Percentiles rank a stretch among this genome's conserved stretches.
These are phyloP conservation scores for Drosophila kurseongensis DNA, from an alignment of 1,140 invertebrate species.

Conservation along the genomic window DNA sequence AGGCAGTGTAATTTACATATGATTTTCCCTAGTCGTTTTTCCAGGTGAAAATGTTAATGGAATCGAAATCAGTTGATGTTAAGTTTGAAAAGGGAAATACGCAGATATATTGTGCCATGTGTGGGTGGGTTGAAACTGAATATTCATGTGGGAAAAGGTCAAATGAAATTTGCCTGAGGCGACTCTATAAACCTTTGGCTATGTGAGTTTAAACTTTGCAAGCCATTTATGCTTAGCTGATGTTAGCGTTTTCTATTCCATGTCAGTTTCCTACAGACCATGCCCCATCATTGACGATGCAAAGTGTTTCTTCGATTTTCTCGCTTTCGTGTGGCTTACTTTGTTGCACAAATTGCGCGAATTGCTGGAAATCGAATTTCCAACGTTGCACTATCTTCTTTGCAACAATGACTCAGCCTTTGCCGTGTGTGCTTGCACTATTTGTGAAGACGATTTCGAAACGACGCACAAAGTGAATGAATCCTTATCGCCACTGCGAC, in stretches of 20 bases:
- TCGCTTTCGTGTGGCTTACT: slow-evolving; percentile 34
- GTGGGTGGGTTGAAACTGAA: slow-evolving; percentile 1
- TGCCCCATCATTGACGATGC: neutral
- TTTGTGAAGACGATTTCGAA: slow-evolving; percentile 14
- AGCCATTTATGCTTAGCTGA: neutral
- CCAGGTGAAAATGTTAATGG: slow-evolving; percentile 41
- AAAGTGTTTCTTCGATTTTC: slow-evolving; percentile 22
- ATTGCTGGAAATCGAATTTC: slow-evolving; percentile 48
- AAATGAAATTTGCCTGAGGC: neutral
- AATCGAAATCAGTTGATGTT: slow-evolving; percentile 25
- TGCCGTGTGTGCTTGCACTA: slow-evolving; percentile 2
- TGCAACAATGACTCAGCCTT: slow-evolving; percentile 25
- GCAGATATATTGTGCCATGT: neutral
- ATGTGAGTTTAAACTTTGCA: neutral
- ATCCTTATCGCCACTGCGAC: slow-evolving; percentile 6
- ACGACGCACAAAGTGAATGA: neutral
- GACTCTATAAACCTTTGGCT: neutral
- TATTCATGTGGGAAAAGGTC: slow-evolving; percentile 24
- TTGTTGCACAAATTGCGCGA: slow-evolving; percentile 74
- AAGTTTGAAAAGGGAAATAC: slow-evolving; percentile 3
- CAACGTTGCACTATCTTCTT: slow-evolving; percentile 18
- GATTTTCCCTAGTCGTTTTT: slow-evolving; percentile 32
- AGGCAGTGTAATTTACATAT: slow-evolving; percentile 47
- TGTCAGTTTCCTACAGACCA: neutral
- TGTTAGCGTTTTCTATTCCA: neutral